Conservation (phyloP, 1,140 invertebrate genomes). For the Heliconius hewitsoni region DNA sequence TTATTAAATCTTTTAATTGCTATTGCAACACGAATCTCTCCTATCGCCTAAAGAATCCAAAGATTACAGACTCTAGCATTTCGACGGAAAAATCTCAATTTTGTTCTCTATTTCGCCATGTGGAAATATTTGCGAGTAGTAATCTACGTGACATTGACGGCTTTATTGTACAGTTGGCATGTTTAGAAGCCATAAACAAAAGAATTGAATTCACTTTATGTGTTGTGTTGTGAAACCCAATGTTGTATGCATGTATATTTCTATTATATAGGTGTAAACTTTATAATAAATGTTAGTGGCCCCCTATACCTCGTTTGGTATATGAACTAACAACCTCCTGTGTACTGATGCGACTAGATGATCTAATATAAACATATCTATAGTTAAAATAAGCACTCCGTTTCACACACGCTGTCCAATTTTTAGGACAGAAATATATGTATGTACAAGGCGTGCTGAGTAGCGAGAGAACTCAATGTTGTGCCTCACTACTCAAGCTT, state of each 20-base stretch:
- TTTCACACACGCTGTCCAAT: too few relatives aligned
- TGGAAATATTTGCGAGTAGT: not conserved
- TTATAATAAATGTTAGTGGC: not conserved
- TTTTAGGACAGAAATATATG: too few relatives aligned
- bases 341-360: too few relatives aligned
- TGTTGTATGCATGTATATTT: not conserved
- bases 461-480: too few relatives aligned
- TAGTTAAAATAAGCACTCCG: too few relatives aligned
- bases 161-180: constrained; percentile 10
- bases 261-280: not conserved
- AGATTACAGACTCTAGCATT: not conserved
- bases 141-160: not conserved
- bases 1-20: too few relatives aligned
- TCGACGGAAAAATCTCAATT: not conserved
- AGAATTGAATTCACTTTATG: constrained; percentile 6
- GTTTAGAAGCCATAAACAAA: constrained; percentile 9
- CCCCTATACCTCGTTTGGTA: not conserved
- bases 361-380: too few relatives aligned
- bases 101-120: not conserved
- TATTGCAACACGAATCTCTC: too few relatives aligned
- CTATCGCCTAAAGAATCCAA: too few relatives aligned
- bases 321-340: not conserved
- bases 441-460: too few relatives aligned
- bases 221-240: not conserved
- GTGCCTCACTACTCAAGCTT: too few relatives aligned